Conservation (phyloP, 1,140 invertebrate genomes). For the Neodiprion pinetum region DNA sequence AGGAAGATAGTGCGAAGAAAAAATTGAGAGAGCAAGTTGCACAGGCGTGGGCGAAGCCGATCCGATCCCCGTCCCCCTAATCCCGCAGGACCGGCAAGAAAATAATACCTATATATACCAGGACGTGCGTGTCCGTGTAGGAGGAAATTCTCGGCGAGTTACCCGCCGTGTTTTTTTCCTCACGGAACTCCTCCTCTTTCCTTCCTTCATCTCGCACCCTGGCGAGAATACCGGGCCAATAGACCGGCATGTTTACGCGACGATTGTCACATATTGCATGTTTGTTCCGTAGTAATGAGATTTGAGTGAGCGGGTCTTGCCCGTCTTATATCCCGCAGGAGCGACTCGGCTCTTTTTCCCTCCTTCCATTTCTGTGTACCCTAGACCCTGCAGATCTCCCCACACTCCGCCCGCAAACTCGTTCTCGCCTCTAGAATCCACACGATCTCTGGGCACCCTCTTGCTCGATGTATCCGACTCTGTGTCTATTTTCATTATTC, state of each 20-base stretch:
- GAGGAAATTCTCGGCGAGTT: slow-evolving; percentile 27
- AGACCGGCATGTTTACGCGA: slow-evolving; percentile 22
- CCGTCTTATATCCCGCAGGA: not conserved
- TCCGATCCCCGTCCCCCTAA: not conserved
- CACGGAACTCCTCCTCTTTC: slow-evolving; percentile 8
- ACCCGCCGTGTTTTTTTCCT: slow-evolving; percentile 16
- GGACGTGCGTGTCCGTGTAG: no score
- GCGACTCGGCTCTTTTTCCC: no score
- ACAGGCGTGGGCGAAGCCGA: not conserved
- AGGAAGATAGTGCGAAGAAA: not conserved
- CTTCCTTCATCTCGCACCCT: slow-evolving; percentile 8
- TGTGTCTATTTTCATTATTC: no score
- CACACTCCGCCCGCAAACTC: no score
- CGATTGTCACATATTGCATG: slow-evolving; percentile 32
- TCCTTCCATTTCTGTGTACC: no score
- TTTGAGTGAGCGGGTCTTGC: not conserved
- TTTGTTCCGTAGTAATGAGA: slow-evolving; percentile 19
- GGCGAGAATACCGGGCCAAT: slow-evolving; percentile 17
- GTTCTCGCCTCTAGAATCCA: no score
- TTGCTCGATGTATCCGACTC: no score
- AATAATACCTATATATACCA: not conserved
- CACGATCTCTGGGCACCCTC: no score
- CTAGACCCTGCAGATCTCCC: no score
- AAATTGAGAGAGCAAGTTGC: not conserved
- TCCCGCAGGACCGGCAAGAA: not conserved